Conservation (phyloP, 1,140 invertebrate genomes). For the Zaprionus gabonicus region DNA sequence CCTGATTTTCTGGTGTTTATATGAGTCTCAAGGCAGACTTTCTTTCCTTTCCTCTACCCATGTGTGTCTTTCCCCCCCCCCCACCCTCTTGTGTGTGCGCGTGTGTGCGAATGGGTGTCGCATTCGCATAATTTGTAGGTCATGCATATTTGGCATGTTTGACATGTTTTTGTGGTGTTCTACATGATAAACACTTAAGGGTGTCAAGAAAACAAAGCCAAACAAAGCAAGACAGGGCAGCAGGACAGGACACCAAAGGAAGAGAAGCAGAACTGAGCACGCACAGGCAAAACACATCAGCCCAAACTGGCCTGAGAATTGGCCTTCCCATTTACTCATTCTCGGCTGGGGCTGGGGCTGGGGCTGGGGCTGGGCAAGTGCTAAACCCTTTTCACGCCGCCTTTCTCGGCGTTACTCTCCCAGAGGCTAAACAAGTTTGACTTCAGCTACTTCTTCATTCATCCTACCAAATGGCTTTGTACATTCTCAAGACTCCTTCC, state of each 20-base stretch:
- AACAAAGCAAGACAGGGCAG: background rate
- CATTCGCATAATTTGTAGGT: constrained; percentile 80
- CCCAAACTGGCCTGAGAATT: constrained; percentile 18
- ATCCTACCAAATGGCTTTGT: background rate
- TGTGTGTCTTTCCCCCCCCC: background rate
- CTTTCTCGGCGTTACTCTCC: background rate
- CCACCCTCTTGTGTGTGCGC: background rate
- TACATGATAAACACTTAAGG: constrained; percentile 80
- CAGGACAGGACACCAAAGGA: background rate
- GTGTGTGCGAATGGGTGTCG: constrained; percentile 46
- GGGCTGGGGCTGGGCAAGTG: background rate
- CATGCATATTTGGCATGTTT: constrained; percentile 80
- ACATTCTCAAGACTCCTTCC: background rate
- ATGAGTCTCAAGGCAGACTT: constrained; percentile 19
- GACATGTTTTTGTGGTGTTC: constrained; percentile 79
- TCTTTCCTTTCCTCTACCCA: background rate
- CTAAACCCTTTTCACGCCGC: background rate
- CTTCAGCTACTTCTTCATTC: background rate
- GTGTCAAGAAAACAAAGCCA: constrained; percentile 46
- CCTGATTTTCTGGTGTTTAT: constrained; percentile 43
- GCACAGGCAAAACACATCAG: constrained; percentile 21
- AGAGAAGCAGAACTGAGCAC: constrained; percentile 12
- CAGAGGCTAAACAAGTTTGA: background rate
- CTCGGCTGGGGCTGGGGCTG: background rate
- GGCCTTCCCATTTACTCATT: background rate